Evolutionary conservation across 2,113 vertebrate species (phyloP).

Genomic region (Pedetes capensis): DNA sequence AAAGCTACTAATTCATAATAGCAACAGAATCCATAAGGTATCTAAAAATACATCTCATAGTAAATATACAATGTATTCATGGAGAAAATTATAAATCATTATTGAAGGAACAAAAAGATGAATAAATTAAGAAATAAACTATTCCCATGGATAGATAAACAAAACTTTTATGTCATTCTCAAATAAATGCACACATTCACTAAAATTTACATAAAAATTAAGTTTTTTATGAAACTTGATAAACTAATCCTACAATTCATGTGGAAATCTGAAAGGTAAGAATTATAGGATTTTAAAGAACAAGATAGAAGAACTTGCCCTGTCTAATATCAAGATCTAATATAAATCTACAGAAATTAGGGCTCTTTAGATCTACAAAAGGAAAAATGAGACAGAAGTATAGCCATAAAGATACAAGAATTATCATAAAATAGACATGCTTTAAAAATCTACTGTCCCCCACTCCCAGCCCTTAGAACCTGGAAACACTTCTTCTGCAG

Average conservation of each 20-base stretch:
- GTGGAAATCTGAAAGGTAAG: background rate
- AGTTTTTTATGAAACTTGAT: background rate
- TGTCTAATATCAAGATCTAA: background rate
- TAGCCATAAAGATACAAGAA: background rate
- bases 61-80: background rate
- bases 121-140: background rate
- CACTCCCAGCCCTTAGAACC: background rate
- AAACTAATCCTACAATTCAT: background rate
- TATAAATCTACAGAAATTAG: background rate
- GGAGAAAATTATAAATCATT: background rate
- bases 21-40: background rate
- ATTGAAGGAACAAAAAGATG: background rate
- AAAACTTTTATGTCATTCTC: background rate
- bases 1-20: background rate
- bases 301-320: background rate
- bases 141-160: background rate
- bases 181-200: background rate
- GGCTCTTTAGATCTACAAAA: background rate
- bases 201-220: background rate
- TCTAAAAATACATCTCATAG: background rate
- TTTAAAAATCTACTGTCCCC: background rate
- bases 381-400: background rate
- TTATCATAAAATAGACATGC: background rate
- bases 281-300: slow-evolving; percentile 9
- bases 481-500: background rate